phyloP scores from a whole-genome alignment of 92 coral and sea anemone genomes.

The Epizoanthus rinbou region DNA sequence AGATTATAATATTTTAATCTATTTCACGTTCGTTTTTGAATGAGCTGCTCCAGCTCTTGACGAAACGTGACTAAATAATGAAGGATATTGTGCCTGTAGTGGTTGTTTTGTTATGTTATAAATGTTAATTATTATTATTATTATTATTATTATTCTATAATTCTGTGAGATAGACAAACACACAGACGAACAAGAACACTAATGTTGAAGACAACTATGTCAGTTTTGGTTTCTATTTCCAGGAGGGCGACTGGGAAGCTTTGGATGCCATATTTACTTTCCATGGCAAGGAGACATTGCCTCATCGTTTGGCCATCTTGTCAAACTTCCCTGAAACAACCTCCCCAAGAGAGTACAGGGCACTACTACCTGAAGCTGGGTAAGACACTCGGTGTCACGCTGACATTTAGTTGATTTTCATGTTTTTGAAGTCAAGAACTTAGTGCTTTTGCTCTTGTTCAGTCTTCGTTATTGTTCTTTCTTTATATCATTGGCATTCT shows the following conservation, averaged over 20 bases:
- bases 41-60: too few species aligned
- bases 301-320: constrained; percentile 92
- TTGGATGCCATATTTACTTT: constrained; percentile 85
- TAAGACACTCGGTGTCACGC: constrained; percentile 27
- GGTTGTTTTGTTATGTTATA: too few species aligned
- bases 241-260: constrained; percentile 96
- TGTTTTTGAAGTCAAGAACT: background rate
- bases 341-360: constrained; percentile 77
- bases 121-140: too few species aligned
- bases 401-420: background rate
- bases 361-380: constrained; percentile 96
- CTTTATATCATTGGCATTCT: background rate
- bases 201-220: background rate
- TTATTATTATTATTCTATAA: too few species aligned
- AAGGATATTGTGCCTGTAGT: too few species aligned
- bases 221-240: background rate
- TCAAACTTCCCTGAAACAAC: constrained; percentile 90
- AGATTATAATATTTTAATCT: too few species aligned
- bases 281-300: constrained; percentile 83
- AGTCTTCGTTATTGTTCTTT: background rate
- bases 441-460: background rate
- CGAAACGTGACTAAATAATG: too few species aligned
- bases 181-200: background rate
- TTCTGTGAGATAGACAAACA: too few species aligned
- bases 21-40: too few species aligned